phyloP scores from a whole-genome alignment of 53 echinoderm and acorn worm genomes.

The Astropecten irregularis region DNA sequence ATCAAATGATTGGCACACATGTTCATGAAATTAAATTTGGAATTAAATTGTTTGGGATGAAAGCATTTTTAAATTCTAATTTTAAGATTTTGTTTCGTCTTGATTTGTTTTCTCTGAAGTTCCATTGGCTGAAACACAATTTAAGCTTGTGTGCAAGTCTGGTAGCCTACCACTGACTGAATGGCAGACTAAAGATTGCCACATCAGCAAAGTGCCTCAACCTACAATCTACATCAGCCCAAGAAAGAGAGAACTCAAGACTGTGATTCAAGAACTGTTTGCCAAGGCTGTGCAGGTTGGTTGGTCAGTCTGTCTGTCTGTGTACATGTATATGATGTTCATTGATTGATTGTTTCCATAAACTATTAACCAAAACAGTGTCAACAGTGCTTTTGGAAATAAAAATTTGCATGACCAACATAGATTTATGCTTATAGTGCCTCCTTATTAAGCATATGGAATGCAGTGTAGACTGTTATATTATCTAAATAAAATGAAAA shows the following conservation, averaged over 20 bases:
- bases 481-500: too few relatives aligned
- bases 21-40: too few relatives aligned
- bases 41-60: too few relatives aligned
- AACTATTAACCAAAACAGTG: background rate
- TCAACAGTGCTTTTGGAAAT: background rate
- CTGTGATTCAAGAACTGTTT: constrained; percentile 8
- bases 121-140: constrained; percentile 8
- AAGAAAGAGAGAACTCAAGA: background rate
- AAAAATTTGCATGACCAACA: background rate
- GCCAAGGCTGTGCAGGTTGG: constrained; percentile 45
- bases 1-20: too few relatives aligned
- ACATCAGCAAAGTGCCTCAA: constrained; percentile 40
- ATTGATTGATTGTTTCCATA: background rate
- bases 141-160: constrained; percentile 69
- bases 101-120: too few relatives aligned
- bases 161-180: constrained; percentile 62
- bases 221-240: constrained; percentile 59
- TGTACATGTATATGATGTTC: background rate
- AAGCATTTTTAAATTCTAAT: too few relatives aligned
- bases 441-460: too few relatives aligned
- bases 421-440: background rate
- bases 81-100: too few relatives aligned
- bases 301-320: background rate
- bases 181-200: constrained; percentile 57
- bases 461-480: too few relatives aligned